phyloP scores from a whole-genome alignment of 2,797 vertebrate genomes.

The Neoniphon sammara region DNA sequence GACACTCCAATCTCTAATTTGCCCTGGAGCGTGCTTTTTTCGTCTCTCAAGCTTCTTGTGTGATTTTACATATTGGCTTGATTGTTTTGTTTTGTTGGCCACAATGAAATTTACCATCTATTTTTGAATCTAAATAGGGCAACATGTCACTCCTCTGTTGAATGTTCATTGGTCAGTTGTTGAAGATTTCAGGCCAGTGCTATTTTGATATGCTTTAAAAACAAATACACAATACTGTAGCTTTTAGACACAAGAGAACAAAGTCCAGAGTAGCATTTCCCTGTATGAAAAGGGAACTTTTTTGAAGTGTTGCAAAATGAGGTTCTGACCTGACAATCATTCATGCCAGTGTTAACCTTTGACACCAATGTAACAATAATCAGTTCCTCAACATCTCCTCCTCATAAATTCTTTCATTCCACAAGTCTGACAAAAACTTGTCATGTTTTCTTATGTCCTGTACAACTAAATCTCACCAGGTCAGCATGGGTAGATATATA shows the following conservation, averaged over 20 bases:
- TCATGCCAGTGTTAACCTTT: too few species aligned
- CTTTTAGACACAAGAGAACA: neutral
- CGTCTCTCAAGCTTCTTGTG: neutral
- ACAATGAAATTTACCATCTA: neutral
- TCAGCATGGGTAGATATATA: too few species aligned
- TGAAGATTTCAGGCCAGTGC: neutral
- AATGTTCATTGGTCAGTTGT: too few species aligned
- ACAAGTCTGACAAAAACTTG: too few species aligned
- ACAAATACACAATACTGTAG: neutral
- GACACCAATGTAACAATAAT: too few species aligned
- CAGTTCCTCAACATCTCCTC: too few species aligned
- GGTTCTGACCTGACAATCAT: conserved; percentile 1
- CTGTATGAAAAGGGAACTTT: conserved; percentile 23
- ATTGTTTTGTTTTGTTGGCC: neutral
- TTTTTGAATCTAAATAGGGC: too few species aligned
- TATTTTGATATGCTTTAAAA: neutral
- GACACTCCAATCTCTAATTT: neutral
- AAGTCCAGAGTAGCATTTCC: conserved; percentile 26
- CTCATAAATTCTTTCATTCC: too few species aligned
- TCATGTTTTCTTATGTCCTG: too few species aligned
- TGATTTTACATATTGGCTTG: neutral
- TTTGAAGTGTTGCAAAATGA: neutral
- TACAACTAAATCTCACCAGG: too few species aligned
- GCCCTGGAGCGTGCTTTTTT: neutral
- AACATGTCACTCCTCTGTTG: too few species aligned